These are phyloP conservation scores for Rhinolophus ferrumequinum DNA, from an alignment of 2,113 vertebrate genomes.

Conservation along the genomic window DNA sequence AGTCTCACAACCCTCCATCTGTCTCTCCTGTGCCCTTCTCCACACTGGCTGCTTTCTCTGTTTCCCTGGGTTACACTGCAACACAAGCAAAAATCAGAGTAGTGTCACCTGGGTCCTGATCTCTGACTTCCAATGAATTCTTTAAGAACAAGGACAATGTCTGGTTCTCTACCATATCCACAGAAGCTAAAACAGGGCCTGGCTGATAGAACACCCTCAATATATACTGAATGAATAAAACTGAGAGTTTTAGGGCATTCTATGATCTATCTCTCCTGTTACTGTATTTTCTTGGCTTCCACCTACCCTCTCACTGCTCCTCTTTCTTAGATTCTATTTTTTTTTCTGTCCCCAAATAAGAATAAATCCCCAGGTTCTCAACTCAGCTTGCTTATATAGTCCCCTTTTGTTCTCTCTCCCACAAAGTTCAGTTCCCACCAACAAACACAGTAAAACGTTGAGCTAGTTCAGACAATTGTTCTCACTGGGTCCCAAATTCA, in stretches of 20 bases:
- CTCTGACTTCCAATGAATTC: conserved; percentile 12
- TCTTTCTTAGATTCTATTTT: conserved; percentile 14
- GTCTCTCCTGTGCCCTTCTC: not conserved
- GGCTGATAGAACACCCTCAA: not conserved
- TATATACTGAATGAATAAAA: not conserved
- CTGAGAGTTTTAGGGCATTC: not conserved
- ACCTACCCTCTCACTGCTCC: not conserved
- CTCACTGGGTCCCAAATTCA: not conserved
- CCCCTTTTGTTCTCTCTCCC: not conserved
- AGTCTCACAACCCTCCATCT: not conserved
- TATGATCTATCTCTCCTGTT: not conserved
- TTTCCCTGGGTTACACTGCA: not conserved
- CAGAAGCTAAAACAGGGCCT: not conserved
- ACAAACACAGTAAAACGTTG: not conserved
- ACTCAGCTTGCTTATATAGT: not conserved
- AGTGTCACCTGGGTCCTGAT: not conserved
- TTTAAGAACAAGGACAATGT: not conserved
- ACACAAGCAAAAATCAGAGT: not conserved
- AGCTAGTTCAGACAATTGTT: not conserved
- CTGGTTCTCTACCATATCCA: not conserved
- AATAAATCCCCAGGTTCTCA: conserved; percentile 17
- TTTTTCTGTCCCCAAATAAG: not conserved
- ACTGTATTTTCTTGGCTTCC: not conserved
- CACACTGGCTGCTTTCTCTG: not conserved
- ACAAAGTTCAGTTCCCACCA: not conserved